Conservation (phyloP, 2,113 vertebrate species). For the Ammodytes marinus region DNA sequence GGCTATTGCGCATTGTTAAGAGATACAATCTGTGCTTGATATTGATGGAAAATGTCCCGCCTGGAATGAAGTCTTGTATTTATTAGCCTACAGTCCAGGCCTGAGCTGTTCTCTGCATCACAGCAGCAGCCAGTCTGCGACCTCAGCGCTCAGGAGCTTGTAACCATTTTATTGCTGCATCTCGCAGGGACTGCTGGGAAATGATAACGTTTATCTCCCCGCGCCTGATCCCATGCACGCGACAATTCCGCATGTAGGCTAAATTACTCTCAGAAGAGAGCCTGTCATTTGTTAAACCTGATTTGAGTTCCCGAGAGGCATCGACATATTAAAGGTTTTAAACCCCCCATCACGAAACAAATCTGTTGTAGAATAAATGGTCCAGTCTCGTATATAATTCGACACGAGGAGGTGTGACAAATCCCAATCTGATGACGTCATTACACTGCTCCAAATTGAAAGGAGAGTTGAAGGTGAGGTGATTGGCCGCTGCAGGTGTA, state of each 20-base stretch:
- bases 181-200: slow-evolving; percentile 60
- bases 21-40: neutral
- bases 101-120: slow-evolving; percentile 12
- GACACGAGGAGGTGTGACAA: neutral
- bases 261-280: slow-evolving; percentile 45
- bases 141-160: slow-evolving; percentile 49
- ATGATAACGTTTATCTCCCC: slow-evolving; percentile 79
- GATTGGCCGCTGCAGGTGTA: neutral
- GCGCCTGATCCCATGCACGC: slow-evolving; percentile 44
- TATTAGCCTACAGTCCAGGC: slow-evolving; percentile 13
- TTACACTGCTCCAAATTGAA: slow-evolving; percentile 24
- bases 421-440: slow-evolving; percentile 5
- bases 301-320: slow-evolving; percentile 9
- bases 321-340: neutral
- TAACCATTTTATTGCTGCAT: slow-evolving; percentile 58
- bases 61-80: neutral
- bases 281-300: slow-evolving; percentile 40
- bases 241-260: slow-evolving; percentile 38
- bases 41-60: neutral
- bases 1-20: neutral
- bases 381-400: neutral
- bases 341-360: neutral
- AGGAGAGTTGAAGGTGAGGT: neutral
- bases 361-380: neutral
- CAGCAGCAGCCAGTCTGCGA: slow-evolving; percentile 37